phyloP scores from a whole-genome alignment of 2,113 vertebrate species.

The Columba janthina region DNA sequence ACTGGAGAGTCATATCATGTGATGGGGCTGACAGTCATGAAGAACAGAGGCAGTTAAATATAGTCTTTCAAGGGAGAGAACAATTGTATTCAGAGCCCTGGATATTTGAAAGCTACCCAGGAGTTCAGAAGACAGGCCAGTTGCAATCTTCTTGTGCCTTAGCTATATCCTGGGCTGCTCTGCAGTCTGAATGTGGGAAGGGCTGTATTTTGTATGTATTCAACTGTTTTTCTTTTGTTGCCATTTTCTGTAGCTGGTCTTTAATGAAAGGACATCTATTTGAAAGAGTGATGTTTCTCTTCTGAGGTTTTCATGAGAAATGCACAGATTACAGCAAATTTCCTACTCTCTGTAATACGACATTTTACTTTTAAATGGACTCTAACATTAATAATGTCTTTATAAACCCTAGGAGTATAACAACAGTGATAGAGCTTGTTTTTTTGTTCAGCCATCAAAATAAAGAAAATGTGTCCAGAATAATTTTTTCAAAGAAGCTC shows the following conservation, averaged over 20 bases:
- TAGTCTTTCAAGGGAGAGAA: not conserved
- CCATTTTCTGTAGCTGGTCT: not conserved
- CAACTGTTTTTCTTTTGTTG: not conserved
- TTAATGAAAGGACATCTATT: not conserved
- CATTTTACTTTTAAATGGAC: slow-evolving; percentile 5
- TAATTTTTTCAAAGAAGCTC: not conserved
- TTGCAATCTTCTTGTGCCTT: not conserved
- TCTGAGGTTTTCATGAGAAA: not conserved
- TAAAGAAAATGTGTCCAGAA: not conserved
- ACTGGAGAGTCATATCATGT: not conserved
- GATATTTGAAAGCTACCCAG: not conserved
- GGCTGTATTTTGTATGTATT: not conserved
- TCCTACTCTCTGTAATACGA: not conserved
- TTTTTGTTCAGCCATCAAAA: slow-evolving; percentile 4
- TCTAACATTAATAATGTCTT: slow-evolving; percentile 2
- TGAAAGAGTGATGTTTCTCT: not conserved
- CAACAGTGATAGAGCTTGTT: not conserved
- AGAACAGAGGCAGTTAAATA: not conserved
- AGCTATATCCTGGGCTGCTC: not conserved
- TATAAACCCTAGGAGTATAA: not conserved
- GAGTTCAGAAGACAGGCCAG: not conserved
- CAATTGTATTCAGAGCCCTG: not conserved
- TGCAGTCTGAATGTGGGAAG: not conserved
- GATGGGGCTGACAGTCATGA: not conserved
- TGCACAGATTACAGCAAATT: not conserved